Evolutionary conservation across 2,797 vertebrate genomes (phyloP).

Genomic region (Labeo calbasu): DNA sequence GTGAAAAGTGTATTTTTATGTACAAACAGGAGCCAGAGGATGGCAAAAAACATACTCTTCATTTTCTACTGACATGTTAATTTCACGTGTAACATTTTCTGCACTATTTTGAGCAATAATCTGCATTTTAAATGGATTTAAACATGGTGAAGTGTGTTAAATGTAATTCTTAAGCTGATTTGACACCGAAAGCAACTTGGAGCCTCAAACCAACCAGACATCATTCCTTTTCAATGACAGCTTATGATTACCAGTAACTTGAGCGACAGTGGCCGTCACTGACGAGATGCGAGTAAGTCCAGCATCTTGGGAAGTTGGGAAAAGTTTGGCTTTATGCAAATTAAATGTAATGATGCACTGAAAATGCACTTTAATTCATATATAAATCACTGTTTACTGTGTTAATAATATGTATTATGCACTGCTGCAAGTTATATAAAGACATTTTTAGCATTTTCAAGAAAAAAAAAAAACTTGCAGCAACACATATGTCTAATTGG

Average conservation of each 20-base stretch:
- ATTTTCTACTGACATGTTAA: background rate
- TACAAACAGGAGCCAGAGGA: background rate
- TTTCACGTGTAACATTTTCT: background rate
- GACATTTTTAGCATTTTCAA: background rate
- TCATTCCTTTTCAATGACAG: background rate
- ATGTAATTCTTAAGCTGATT: background rate
- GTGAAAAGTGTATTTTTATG: background rate
- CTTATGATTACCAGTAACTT: background rate
- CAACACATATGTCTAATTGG: background rate
- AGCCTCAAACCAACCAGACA: background rate
- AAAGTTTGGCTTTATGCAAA: background rate
- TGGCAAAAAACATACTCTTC: background rate
- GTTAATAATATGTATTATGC: background rate
- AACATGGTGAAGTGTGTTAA: slow-evolving; percentile 1
- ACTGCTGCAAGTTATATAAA: background rate
- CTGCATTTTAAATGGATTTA: background rate
- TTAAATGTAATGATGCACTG: background rate
- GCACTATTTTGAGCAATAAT: background rate
- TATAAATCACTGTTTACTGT: background rate
- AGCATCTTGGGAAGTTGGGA: background rate
- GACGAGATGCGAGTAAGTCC: background rate
- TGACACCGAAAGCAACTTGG: background rate
- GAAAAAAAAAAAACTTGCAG: background rate
- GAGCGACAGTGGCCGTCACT: background rate
- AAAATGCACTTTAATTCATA: background rate